Conservation (phyloP, 2,888 invertebrate species). For the Caenorhabditis doughertyi region DNA sequence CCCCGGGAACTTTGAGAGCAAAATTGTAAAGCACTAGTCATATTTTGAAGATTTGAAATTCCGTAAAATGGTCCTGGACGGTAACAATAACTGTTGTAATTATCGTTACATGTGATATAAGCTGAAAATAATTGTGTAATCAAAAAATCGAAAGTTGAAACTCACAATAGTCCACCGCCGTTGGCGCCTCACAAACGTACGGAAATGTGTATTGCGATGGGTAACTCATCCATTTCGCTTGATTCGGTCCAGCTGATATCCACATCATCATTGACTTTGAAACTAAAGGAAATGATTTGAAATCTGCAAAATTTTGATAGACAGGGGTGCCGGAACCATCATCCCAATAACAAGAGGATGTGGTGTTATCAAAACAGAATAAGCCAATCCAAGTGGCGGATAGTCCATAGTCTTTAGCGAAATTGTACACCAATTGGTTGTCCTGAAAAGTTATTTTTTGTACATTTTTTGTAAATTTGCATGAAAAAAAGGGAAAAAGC, state of each 20-base stretch:
- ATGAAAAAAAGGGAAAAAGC: neutral
- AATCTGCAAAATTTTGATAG: constrained; percentile 11
- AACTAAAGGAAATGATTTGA: neutral
- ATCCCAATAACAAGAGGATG: constrained; percentile 25
- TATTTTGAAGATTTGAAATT: too few relatives aligned
- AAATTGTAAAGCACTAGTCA: too few relatives aligned
- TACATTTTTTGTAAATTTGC: too few relatives aligned
- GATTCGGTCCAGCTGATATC: neutral
- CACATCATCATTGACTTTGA: too few relatives aligned
- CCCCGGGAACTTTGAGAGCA: too few relatives aligned
- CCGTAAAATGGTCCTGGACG: neutral
- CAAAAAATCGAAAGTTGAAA: too few relatives aligned
- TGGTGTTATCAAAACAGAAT: constrained; percentile 4
- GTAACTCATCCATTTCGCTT: neutral
- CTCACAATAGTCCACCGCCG: neutral
- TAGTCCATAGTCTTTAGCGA: neutral
- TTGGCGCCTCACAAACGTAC: neutral
- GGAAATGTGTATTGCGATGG: neutral
- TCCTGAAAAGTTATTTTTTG: constrained; percentile 11
- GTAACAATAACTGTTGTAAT: constrained; percentile 22
- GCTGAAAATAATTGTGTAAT: neutral
- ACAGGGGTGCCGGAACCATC: constrained; percentile 1
- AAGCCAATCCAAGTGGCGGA: constrained; percentile 1
- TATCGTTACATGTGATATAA: neutral
- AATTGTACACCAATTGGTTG: neutral